Conservation (phyloP, 1,140 invertebrate genomes). For the Eriosoma lanigerum region DNA sequence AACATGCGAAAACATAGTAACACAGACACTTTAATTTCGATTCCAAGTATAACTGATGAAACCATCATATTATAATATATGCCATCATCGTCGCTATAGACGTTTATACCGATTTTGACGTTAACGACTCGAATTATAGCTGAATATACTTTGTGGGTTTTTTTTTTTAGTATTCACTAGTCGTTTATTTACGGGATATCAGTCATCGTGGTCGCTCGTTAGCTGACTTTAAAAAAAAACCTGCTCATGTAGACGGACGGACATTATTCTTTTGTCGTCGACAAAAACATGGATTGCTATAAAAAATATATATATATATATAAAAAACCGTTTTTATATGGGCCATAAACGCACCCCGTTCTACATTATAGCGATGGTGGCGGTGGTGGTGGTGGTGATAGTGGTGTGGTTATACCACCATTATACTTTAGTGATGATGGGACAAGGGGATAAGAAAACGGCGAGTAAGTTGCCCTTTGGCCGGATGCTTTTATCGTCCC, state of each 20-base stretch:
- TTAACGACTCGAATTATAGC: conserved; percentile 21
- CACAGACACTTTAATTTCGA: not conserved
- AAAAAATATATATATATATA: not conserved
- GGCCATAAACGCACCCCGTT: not conserved
- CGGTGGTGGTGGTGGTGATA: too few species aligned
- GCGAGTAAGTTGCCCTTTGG: not conserved
- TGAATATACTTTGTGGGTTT: not conserved
- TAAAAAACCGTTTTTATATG: conserved; percentile 29
- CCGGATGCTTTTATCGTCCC: conserved; percentile 37
- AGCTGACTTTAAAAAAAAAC: conserved; percentile 24
- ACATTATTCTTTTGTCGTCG: conserved; percentile 34
- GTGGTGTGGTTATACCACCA: too few species aligned
- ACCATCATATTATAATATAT: not conserved
- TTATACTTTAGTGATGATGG: not conserved
- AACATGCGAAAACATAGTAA: conserved; percentile 1
- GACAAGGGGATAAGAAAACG: not conserved
- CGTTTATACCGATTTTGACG: conserved; percentile 27
- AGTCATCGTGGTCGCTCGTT: conserved; percentile 35
- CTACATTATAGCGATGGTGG: not conserved
- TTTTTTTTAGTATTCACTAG: not conserved
- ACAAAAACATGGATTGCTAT: conserved; percentile 17
- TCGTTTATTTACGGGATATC: conserved; percentile 39
- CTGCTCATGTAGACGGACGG: not conserved
- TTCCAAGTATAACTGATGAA: conserved; percentile 3
- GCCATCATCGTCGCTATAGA: not conserved